Conservation (phyloP, 2,797 vertebrate genomes). For the Pelochelys cantorii region DNA sequence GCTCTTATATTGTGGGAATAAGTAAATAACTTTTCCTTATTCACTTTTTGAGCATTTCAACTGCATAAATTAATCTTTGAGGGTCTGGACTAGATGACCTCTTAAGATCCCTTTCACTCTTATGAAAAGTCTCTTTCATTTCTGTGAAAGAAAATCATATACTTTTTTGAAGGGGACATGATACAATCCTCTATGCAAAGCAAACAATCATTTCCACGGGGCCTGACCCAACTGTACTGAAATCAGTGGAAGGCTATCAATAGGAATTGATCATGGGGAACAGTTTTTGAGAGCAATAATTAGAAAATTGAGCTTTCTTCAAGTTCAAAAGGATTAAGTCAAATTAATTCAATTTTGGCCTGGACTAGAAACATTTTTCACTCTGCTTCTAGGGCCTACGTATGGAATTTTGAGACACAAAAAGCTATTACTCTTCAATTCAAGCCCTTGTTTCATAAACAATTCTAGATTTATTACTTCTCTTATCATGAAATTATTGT, state of each 20-base stretch:
- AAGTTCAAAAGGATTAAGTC: neutral
- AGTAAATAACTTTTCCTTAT: too few species aligned
- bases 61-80: neutral
- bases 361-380: slow-evolving; percentile 8
- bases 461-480: neutral
- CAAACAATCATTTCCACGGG: neutral
- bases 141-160: slow-evolving; percentile 19
- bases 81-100: too few species aligned
- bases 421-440: neutral
- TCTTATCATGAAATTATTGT: neutral
- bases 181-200: neutral
- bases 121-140: neutral
- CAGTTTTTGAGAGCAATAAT: slow-evolving; percentile 6
- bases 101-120: too few species aligned
- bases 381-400: neutral
- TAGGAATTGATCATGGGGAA: neutral
- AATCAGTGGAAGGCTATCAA: slow-evolving; percentile 3
- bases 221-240: slow-evolving; percentile 8
- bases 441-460: neutral
- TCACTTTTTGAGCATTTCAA: neutral
- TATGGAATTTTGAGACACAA: neutral
- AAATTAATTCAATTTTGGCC: neutral
- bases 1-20: too few species aligned
- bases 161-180: neutral
- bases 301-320: neutral